Percentiles rank a stretch among this genome's conserved stretches.
Evolutionary conservation across 1,140 invertebrate species (phyloP).

Genomic region (Platorchestia sp.): DNA sequence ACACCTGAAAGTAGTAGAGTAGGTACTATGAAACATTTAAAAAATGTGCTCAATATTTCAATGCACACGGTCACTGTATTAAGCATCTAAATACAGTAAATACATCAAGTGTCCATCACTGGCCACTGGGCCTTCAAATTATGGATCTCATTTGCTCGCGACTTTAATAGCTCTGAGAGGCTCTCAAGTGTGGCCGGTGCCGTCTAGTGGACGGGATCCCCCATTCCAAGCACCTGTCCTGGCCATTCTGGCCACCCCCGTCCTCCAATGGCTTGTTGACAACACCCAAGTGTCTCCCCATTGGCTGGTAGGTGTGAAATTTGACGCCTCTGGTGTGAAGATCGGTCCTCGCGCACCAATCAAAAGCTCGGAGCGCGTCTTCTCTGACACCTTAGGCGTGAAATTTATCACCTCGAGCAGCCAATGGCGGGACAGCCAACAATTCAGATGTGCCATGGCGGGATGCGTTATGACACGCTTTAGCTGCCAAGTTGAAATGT

Average conservation of each 20-base stretch:
- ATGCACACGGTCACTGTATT: no score
- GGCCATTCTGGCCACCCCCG: background rate
- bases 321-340: conserved; percentile 35
- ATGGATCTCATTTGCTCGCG: no score
- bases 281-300: background rate
- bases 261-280: background rate
- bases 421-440: background rate
- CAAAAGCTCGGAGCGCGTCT: background rate
- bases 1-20: no score
- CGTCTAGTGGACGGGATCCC: background rate
- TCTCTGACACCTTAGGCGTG: background rate
- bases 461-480: background rate
- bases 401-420: conserved; percentile 14
- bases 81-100: no score
- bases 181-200: background rate
- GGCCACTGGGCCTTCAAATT: no score
- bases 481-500: no score
- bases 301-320: conserved; percentile 24
- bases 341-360: background rate
- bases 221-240: background rate
- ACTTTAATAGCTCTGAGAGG: no score
- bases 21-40: no score
- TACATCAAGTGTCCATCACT: no score
- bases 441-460: background rate
- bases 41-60: no score